phyloP scores from a whole-genome alignment of 2,797 vertebrate genomes.

The Clarias platycephalus region DNA sequence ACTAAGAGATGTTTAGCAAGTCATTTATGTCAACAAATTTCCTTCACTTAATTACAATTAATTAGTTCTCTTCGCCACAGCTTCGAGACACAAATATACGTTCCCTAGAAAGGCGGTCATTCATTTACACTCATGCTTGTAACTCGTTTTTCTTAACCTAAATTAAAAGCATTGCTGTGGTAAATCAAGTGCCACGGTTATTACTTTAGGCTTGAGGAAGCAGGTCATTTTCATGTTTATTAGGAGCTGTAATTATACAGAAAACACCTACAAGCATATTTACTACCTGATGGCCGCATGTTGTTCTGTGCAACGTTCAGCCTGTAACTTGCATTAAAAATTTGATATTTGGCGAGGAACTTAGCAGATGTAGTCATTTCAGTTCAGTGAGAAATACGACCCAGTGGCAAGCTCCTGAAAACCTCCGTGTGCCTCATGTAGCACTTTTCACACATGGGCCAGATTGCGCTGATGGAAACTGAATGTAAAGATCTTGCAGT shows the following conservation, averaged over 20 bases:
- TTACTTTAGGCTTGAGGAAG: constrained; percentile 6
- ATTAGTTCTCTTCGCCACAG: constrained; percentile 30
- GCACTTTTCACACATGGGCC: constrained; percentile 44
- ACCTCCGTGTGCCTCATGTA: constrained; percentile 4
- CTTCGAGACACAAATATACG: constrained; percentile 23
- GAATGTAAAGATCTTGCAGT: constrained; percentile 45
- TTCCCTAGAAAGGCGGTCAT: constrained; percentile 33
- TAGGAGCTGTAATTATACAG: neutral
- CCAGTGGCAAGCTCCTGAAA: constrained; percentile 45
- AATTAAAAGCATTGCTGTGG: constrained; percentile 13
- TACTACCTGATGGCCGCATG: neutral
- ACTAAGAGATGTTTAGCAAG: constrained; percentile 1
- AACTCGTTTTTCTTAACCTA: neutral
- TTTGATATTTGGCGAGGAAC: constrained; percentile 8
- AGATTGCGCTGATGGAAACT: constrained; percentile 45
- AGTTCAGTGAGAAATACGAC: constrained; percentile 36
- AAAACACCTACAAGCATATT: neutral
- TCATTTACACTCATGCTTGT: constrained; percentile 15
- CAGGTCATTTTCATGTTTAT: constrained; percentile 16
- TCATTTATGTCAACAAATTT: constrained; percentile 38
- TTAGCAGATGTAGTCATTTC: constrained; percentile 22
- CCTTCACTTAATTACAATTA: constrained; percentile 44
- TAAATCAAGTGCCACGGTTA: constrained; percentile 1
- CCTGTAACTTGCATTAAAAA: neutral
- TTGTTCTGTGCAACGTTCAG: neutral